These are phyloP conservation scores for Digitonthophagus gazella DNA, from an alignment of 2,888 invertebrate genomes.

Conservation along the genomic window DNA sequence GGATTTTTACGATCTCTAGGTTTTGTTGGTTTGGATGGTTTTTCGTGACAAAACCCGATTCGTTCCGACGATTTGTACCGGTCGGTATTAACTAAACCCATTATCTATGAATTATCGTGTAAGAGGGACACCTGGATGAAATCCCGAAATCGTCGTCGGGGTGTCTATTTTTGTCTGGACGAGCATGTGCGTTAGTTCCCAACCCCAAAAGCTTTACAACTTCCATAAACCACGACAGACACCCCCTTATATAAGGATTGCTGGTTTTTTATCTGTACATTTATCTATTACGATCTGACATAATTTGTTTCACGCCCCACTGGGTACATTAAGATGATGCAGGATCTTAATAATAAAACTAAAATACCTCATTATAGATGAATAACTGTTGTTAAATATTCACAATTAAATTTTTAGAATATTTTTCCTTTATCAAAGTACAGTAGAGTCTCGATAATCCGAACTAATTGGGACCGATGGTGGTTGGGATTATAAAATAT, in stretches of 20 bases:
- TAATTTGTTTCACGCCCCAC: constrained; percentile 28
- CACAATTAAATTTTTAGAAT: too few species aligned
- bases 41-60: constrained; percentile 22
- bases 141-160: constrained; percentile 22
- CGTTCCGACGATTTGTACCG: constrained; percentile 8
- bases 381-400: too few species aligned
- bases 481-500: too few species aligned
- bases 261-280: constrained; percentile 31
- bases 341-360: too few species aligned
- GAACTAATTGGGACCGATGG: too few species aligned
- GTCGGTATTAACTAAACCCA: constrained; percentile 30
- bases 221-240: constrained; percentile 27
- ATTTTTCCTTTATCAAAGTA: too few species aligned
- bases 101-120: constrained; percentile 42
- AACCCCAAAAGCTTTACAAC: constrained; percentile 20
- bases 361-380: too few species aligned
- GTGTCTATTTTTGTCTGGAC: constrained; percentile 6
- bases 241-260: constrained; percentile 22
- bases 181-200: constrained; percentile 26
- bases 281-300: constrained; percentile 28
- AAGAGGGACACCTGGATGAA: constrained; percentile 40
- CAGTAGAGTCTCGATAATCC: too few species aligned
- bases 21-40: too few species aligned
- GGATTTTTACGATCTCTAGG: too few species aligned
- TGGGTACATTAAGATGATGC: not conserved